Base-by-base conservation (phyloP, 2,113 vertebrate genomes). In the Xyliphius kryptos region DNA sequence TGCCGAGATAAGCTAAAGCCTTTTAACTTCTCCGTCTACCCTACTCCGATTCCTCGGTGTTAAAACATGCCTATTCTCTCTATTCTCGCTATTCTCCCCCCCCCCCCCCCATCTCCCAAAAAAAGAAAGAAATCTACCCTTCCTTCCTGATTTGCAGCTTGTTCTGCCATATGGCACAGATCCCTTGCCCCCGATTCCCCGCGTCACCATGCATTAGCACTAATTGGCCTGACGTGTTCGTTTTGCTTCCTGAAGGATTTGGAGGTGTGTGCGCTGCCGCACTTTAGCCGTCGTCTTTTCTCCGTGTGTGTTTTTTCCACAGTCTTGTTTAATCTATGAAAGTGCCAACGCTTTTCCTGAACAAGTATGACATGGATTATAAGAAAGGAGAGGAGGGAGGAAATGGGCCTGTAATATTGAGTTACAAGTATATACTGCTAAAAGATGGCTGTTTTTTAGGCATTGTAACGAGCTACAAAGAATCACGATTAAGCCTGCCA, bases 221-320 rank as follows among this genome's bases (percentile, higher is more conserved):
- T 81, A 82, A 85, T 86, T 85, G 83, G 84, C 72, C 75, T 82
- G 82, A 84, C 79, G 76, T 79, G 79, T 81, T 83, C 78, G 55
- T 78, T 82, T 77, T 80, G 75, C 61, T 59, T 76, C 59, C 63
- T 75, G 80, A 76, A 80, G 74, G 76, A 73, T 81, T 83, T 75
- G 80, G 77, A 75, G 76, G 79, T 76, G 64, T 16, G 44, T 50
- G 63, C 21, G 38, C 56, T 14, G 64, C 64, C 58, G 53, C 46
- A 19, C 26, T 66, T 66, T 46, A 51, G 47, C 46, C 11, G 54
- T 11, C 52, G 51, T 57, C 59, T 38, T 51, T 50, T 57, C 40
- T 54, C 14, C 21, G 41, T 63, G 19, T 21, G 9, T 63, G 50
- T 32, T 54, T 50, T n/a, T 40, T 50, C 15, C 38, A 9, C 19